Evolutionary conservation across 1,140 invertebrate species (phyloP).

Genomic region (Rhizoglyphus robini): DNA sequence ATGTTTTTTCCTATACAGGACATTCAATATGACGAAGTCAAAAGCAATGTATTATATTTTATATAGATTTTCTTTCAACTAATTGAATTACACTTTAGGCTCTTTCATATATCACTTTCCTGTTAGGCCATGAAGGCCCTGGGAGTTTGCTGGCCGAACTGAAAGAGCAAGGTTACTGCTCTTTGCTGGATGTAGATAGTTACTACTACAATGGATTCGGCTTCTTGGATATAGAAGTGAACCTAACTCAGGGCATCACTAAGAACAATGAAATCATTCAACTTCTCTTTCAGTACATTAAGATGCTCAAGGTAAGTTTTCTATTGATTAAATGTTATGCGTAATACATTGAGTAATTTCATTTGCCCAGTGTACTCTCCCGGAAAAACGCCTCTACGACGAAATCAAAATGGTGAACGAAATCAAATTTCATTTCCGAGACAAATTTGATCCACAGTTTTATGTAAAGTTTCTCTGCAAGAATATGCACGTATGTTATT

Average conservation of each 20-base stretch:
- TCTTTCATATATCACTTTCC: slow-evolving; percentile 68
- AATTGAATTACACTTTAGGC: slow-evolving; percentile 40
- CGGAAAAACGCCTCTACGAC: slow-evolving; percentile 75
- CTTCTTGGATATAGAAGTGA: slow-evolving; percentile 73
- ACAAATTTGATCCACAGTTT: slow-evolving; percentile 63
- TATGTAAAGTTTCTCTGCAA: slow-evolving; percentile 53
- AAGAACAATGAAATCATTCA: slow-evolving; percentile 72
- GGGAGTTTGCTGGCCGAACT: slow-evolving; percentile 80
- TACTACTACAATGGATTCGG: slow-evolving; percentile 49
- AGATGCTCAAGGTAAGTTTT: slow-evolving; percentile 48
- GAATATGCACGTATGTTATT: slow-evolving; percentile 37
- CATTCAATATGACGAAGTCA: background rate
- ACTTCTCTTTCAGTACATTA: slow-evolving; percentile 76
- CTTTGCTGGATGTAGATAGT: background rate
- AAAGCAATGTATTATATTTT: background rate
- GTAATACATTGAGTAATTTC: too few relatives aligned
- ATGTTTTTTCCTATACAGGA: background rate
- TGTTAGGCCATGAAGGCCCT: slow-evolving; percentile 87
- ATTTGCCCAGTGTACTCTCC: too few relatives aligned
- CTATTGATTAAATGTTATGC: too few relatives aligned
- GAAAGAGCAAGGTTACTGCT: slow-evolving; percentile 45
- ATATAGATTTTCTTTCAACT: background rate
- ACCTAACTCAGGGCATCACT: slow-evolving; percentile 72
- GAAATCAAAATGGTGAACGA: slow-evolving; percentile 63
- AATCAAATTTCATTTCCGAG: slow-evolving; percentile 77